A percentile compares a stretch with the other conserved stretches of the same genome.
Evolutionary conservation across 2,113 vertebrate genomes (phyloP).

Genomic region (Apteryx mantelli): DNA sequence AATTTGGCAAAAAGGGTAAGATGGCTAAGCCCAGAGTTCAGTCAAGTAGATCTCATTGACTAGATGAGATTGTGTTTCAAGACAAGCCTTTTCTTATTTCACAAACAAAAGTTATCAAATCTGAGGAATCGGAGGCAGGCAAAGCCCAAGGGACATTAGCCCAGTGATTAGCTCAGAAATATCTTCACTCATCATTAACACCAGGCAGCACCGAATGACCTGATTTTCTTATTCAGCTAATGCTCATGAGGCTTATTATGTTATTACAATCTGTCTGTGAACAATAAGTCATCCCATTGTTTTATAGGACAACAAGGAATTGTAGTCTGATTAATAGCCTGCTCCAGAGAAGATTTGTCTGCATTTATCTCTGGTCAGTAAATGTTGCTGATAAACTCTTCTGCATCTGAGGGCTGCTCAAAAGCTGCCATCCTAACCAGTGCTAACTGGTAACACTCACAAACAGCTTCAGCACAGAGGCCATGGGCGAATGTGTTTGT

Average conservation of each 20-base stretch:
- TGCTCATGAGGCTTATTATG: constrained; percentile 62
- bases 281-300: constrained; percentile 31
- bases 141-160: constrained; percentile 34
- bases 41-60: background rate
- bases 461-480: background rate
- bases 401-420: background rate
- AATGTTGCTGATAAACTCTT: background rate
- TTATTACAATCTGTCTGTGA: constrained; percentile 49
- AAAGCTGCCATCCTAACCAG: background rate
- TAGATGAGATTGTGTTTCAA: background rate
- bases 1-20: rapidly evolving
- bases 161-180: constrained; percentile 47
- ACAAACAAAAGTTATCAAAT: constrained; percentile 2
- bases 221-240: constrained; percentile 59
- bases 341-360: background rate
- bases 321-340: background rate
- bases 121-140: background rate
- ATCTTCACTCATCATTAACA: constrained; percentile 66
- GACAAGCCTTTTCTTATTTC: background rate
- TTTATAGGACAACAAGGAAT: constrained; percentile 24
- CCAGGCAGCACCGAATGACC: constrained; percentile 59
- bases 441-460: background rate
- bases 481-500: rapidly evolving
- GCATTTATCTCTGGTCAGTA: background rate
- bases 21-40: background rate